Conservation (phyloP, 1,140 invertebrate species). For the Heliconius himera region DNA sequence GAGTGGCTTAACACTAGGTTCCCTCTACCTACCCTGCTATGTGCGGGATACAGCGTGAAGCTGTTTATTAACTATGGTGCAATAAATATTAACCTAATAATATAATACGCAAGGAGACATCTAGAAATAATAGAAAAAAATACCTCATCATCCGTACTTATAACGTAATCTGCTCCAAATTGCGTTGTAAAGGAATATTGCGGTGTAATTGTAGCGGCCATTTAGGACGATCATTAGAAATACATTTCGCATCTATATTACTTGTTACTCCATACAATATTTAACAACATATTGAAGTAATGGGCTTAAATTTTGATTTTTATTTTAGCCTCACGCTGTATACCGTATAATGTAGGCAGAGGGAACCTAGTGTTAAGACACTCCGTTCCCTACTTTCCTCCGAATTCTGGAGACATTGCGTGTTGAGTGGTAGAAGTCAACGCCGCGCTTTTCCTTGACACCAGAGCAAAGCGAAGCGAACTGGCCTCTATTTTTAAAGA, state of each 20-base stretch:
- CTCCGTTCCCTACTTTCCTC: too few species aligned
- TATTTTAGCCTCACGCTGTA: not conserved
- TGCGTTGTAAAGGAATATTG: not conserved
- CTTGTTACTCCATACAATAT: not conserved
- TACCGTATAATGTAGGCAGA: too few species aligned
- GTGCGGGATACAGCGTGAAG: too few species aligned
- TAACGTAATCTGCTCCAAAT: not conserved
- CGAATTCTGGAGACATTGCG: not conserved
- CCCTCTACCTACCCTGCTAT: too few species aligned
- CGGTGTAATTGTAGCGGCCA: not conserved
- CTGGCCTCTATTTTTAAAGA: too few species aligned
- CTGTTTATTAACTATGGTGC: not conserved
- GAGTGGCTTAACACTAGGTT: too few species aligned
- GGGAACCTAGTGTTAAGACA: too few species aligned
- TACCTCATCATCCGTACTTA: not conserved
- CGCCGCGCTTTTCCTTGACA: too few species aligned
- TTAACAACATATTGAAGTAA: not conserved
- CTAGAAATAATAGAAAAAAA: not conserved
- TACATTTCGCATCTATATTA: not conserved
- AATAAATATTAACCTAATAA: not conserved
- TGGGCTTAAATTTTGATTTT: not conserved
- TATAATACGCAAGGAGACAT: not conserved
- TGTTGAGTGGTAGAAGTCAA: too few species aligned
- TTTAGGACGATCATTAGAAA: conserved; percentile 2
- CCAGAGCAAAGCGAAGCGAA: too few species aligned